phyloP scores from a whole-genome alignment of 2,797 vertebrate genomes.

The Prunella strophiata region DNA sequence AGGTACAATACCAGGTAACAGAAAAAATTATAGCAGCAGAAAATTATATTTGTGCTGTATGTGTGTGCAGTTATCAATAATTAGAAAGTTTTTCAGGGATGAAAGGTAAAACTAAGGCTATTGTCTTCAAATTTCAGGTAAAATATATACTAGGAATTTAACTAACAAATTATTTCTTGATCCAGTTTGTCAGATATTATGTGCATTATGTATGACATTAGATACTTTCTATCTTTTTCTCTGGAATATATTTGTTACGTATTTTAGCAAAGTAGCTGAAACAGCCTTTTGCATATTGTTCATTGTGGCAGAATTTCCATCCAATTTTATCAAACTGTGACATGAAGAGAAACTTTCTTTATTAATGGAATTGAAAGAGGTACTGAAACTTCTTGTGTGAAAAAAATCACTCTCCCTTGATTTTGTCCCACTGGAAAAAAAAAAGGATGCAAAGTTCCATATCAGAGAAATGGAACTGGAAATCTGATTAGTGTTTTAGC shows the following conservation, averaged over 20 bases:
- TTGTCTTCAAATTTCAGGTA: neutral
- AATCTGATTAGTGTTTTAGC: neutral
- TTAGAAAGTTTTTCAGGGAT: neutral
- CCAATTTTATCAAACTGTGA: neutral
- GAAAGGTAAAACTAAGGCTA: neutral
- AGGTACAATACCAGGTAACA: neutral
- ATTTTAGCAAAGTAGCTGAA: neutral
- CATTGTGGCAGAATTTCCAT: neutral
- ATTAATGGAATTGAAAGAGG: neutral
- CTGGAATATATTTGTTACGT: neutral
- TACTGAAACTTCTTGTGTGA: neutral
- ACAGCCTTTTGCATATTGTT: neutral
- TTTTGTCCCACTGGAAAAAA: neutral
- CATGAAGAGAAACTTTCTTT: neutral
- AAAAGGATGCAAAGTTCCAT: neutral
- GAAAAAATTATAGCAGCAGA: neutral
- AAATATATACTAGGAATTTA: neutral
- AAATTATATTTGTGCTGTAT: neutral
- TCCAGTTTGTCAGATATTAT: neutral
- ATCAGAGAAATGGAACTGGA: neutral
- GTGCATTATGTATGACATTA: neutral
- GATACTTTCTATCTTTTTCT: neutral
- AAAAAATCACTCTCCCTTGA: neutral
- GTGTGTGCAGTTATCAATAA: neutral
- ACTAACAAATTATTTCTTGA: neutral